A percentile compares a stretch with the other conserved stretches of the same genome.
Evolutionary conservation across 2,113 vertebrate species (phyloP).

Genomic region (Melanocharis versteri): DNA sequence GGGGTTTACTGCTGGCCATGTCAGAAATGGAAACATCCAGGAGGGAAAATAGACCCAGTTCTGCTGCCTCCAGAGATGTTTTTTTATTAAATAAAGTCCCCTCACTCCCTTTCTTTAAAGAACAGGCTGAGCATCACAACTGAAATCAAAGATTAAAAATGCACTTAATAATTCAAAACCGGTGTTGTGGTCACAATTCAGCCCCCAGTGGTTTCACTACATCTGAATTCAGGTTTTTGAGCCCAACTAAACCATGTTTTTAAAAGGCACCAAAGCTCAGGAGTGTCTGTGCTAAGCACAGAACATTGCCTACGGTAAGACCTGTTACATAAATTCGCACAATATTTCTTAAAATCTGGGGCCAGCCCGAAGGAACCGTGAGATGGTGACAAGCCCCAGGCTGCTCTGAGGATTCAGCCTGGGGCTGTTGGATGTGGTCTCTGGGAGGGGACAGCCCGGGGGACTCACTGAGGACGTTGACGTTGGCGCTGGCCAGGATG

Average conservation of each 20-base stretch:
- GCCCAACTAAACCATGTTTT: background rate
- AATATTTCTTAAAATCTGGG: background rate
- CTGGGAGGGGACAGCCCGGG: accelerated
- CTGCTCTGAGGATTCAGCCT: background rate
- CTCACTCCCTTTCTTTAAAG: background rate
- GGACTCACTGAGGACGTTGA: slow-evolving; percentile 88
- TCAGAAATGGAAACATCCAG: background rate
- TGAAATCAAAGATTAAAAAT: background rate
- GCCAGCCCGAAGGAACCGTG: background rate
- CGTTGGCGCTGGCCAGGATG: slow-evolving; percentile 86
- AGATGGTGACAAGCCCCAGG: background rate
- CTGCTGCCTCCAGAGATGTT: background rate
- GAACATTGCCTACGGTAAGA: accelerated
- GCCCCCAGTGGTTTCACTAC: background rate
- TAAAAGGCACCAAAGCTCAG: background rate
- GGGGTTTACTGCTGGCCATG: background rate
- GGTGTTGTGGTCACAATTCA: background rate
- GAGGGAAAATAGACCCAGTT: background rate
- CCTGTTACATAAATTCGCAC: background rate
- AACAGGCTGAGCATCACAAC: background rate
- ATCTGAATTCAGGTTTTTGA: background rate
- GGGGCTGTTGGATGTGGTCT: accelerated
- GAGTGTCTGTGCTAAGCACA: background rate
- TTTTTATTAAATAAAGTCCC: background rate
- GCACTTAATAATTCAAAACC: background rate